Percentiles rank a stretch among this genome's conserved stretches.
Evolutionary conservation across 2,113 vertebrate genomes (phyloP).

Genomic region (Merops nubicus): DNA sequence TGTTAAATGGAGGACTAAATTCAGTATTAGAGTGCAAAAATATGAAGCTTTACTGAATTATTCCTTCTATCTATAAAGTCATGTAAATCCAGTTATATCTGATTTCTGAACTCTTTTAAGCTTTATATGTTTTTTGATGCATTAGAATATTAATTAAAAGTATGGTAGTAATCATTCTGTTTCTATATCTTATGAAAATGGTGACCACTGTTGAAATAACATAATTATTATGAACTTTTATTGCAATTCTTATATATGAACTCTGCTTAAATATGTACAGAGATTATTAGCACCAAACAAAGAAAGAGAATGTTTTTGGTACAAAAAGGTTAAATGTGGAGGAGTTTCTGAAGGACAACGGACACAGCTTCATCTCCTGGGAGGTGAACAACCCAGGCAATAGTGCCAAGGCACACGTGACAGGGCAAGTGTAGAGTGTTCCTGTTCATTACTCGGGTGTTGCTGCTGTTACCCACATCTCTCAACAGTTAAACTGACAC

Average conservation of each 20-base stretch:
- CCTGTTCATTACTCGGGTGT: too few species aligned
- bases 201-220: background rate
- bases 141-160: background rate
- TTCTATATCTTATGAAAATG: background rate
- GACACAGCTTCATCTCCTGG: too few species aligned
- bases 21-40: background rate
- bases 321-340: background rate
- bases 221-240: background rate
- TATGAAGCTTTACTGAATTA: background rate
- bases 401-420: too few species aligned
- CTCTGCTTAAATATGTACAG: background rate
- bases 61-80: background rate
- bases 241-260: background rate
- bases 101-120: background rate
- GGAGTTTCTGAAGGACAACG: too few species aligned
- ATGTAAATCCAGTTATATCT: background rate
- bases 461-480: too few species aligned
- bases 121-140: background rate
- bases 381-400: too few species aligned
- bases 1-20: constrained; percentile 18
- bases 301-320: background rate
- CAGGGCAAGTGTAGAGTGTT: too few species aligned
- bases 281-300: background rate
- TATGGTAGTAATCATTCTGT: background rate
- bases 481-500: background rate